These are phyloP conservation scores for Gobius niger DNA, from an alignment of 2,113 vertebrate species.

Conservation along the genomic window DNA sequence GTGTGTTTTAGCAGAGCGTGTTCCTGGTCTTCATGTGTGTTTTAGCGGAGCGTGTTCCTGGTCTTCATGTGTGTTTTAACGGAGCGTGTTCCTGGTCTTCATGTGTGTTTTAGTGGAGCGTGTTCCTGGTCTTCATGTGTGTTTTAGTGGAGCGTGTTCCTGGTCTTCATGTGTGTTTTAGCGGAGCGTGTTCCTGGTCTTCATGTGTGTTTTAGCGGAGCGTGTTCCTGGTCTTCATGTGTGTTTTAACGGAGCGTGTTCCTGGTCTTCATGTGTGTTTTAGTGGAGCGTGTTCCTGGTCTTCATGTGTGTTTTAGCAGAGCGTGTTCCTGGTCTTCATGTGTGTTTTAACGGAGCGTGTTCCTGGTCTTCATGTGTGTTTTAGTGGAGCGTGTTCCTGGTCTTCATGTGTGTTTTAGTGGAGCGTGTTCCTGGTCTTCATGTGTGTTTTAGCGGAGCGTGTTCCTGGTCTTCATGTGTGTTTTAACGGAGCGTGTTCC, in stretches of 20 bases:
- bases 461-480: background rate
- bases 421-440: background rate
- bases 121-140: too few relatives aligned
- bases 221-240: background rate
- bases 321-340: background rate
- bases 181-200: background rate
- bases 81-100: background rate
- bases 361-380: too few relatives aligned
- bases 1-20: background rate
- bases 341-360: background rate
- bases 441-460: too few relatives aligned
- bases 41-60: background rate
- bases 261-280: too few relatives aligned
- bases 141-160: conserved; percentile 70
- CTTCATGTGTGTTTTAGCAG: too few relatives aligned
- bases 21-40: too few relatives aligned
- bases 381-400: too few relatives aligned
- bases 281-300: conserved; percentile 67
- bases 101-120: too few relatives aligned
- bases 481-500: background rate
- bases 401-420: too few relatives aligned
- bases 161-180: too few relatives aligned
- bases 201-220: too few relatives aligned
- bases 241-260: background rate
- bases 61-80: too few relatives aligned